Evolutionary conservation across 2,888 invertebrate genomes (phyloP).

Genomic region (Tigriopus californicus): DNA sequence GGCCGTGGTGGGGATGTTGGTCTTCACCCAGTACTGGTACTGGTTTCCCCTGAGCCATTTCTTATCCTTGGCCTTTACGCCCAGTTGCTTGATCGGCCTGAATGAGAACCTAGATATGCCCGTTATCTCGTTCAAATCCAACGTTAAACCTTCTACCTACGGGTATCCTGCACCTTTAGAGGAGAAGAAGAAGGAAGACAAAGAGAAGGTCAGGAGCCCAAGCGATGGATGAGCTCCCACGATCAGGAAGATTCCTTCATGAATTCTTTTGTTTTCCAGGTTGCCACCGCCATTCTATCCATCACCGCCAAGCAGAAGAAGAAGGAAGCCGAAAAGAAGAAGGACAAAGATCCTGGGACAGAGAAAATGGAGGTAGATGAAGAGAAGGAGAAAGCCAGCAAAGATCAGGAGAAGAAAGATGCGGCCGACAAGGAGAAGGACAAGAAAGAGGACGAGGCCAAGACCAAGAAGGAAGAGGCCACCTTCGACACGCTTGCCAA

Average conservation of each 20-base stretch:
- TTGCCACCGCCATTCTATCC: constrained; percentile 84
- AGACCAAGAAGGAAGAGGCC: constrained; percentile 43
- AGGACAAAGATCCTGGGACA: constrained; percentile 32
- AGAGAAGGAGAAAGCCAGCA: constrained; percentile 41
- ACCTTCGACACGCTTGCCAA: constrained; percentile 76
- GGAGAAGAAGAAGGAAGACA: constrained; percentile 93
- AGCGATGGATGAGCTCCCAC: too few relatives aligned
- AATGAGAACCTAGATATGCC: constrained; percentile 63
- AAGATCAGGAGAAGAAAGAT: constrained; percentile 50
- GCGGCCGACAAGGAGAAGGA: constrained; percentile 39
- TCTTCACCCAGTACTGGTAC: constrained; percentile 99
- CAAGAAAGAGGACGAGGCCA: constrained; percentile 34
- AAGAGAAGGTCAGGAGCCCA: constrained; percentile 74
- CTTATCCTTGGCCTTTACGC: constrained; percentile 81
- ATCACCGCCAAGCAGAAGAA: constrained; percentile 83
- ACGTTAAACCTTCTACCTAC: constrained; percentile 79
- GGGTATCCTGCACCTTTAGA: constrained; percentile 93
- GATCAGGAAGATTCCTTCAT: too few relatives aligned
- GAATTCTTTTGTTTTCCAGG: constrained; percentile 21
- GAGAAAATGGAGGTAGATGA: constrained; percentile 61
- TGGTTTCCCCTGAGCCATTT: constrained; percentile 98
- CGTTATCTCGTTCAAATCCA: constrained; percentile 73
- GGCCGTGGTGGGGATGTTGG: constrained; percentile 87
- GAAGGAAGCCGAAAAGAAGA: constrained; percentile 51
- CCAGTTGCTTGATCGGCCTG: constrained; percentile 82